phyloP scores from a whole-genome alignment of 2,113 vertebrate genomes.

The Clarias gariepinus region DNA sequence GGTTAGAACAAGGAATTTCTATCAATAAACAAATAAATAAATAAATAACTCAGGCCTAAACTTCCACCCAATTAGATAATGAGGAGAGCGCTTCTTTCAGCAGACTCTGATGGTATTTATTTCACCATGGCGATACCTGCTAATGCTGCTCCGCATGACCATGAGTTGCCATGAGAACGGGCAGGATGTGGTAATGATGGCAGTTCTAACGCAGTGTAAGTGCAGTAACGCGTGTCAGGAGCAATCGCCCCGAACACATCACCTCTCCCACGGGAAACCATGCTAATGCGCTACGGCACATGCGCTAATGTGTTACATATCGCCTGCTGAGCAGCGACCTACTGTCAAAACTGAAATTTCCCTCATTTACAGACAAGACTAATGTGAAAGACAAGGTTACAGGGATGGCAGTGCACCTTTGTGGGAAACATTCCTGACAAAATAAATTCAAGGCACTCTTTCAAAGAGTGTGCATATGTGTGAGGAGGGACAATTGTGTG shows the following conservation, averaged over 20 bases:
- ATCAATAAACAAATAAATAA: neutral
- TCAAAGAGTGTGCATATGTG: constrained; percentile 40
- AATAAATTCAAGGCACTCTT: constrained; percentile 39
- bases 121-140: constrained; percentile 50
- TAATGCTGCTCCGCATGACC: constrained; percentile 52
- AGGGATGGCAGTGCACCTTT: constrained; percentile 51
- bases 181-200: constrained; percentile 78
- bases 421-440: constrained; percentile 42
- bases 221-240: constrained; percentile 77
- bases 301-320: constrained; percentile 74
- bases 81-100: constrained; percentile 13
- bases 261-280: constrained; percentile 72
- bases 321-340: constrained; percentile 72
- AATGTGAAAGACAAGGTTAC: constrained; percentile 69
- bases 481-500: constrained; percentile 39
- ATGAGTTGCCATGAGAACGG: constrained; percentile 71
- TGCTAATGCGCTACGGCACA: constrained; percentile 72
- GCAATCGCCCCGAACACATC: constrained; percentile 80
- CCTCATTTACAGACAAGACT: constrained; percentile 67
- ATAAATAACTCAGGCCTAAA: neutral
- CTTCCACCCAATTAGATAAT: constrained; percentile 14
- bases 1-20: neutral
- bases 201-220: constrained; percentile 77
- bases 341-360: constrained; percentile 74
- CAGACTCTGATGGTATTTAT: constrained; percentile 37